A percentile compares a stretch with the other conserved stretches of the same genome.
phyloP scores from a whole-genome alignment of 2,797 vertebrate species.

The Melanogrammus aeglefinus region DNA sequence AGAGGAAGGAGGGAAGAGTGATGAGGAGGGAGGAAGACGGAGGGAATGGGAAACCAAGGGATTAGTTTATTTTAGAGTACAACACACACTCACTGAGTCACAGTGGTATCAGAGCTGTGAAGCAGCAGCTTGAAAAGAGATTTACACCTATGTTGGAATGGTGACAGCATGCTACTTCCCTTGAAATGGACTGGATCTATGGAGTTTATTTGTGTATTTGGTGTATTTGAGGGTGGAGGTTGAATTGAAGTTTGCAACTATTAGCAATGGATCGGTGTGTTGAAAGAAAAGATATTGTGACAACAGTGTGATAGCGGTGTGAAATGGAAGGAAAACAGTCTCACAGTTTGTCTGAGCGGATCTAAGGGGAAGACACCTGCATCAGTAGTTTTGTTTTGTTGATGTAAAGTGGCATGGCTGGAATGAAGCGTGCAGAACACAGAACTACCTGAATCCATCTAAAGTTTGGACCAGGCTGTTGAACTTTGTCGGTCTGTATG shows the following conservation, averaged over 20 bases:
- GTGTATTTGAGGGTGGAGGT: neutral
- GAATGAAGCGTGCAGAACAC: neutral
- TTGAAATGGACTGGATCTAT: conserved; percentile 47
- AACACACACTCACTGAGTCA: conserved; percentile 39
- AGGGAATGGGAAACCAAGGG: conserved; percentile 29
- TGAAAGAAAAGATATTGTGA: neutral
- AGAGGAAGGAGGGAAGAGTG: neutral
- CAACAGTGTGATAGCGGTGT: conserved; percentile 1
- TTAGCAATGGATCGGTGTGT: conserved; percentile 6
- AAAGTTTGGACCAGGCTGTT: neutral
- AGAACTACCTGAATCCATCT: neutral
- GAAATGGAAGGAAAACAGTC: neutral
- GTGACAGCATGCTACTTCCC: conserved; percentile 37
- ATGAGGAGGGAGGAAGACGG: conserved; percentile 23
- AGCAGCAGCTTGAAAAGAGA: conserved; percentile 32
- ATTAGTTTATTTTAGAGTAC: conserved; percentile 43
- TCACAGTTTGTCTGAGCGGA: neutral
- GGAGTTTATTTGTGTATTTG: conserved; percentile 41
- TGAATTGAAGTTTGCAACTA: conserved; percentile 3
- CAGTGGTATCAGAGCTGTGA: conserved; percentile 46
- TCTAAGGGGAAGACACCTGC: neutral
- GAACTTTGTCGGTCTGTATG: neutral
- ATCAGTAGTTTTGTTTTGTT: neutral
- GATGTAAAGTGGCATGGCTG: neutral
- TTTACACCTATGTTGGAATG: conserved; percentile 43